phyloP scores from a whole-genome alignment of 2,797 vertebrate genomes.

The Limosa lapponica region DNA sequence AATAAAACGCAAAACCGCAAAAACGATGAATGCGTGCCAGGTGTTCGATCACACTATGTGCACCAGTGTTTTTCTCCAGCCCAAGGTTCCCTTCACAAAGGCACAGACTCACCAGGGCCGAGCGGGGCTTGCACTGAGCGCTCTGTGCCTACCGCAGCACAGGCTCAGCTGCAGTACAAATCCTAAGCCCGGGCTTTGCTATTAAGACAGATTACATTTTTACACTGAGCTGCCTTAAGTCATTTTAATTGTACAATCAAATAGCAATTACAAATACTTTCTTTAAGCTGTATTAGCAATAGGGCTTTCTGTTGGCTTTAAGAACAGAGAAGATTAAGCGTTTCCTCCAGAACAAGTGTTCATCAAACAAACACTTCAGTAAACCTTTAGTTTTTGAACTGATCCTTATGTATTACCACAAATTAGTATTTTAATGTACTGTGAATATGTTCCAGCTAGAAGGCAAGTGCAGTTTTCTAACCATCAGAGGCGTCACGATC shows the following conservation, averaged over 20 bases:
- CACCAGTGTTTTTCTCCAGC: fast-evolving
- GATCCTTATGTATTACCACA: neutral
- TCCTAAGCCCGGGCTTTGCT: neutral
- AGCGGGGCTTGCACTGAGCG: fast-evolving
- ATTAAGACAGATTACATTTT: neutral
- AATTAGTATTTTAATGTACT: neutral
- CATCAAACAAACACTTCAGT: neutral
- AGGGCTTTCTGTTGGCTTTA: neutral
- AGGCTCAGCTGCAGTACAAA: neutral
- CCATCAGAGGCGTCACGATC: neutral
- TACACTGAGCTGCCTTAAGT: neutral
- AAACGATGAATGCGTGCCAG: fast-evolving
- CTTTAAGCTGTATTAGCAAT: neutral
- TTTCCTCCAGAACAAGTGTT: neutral
- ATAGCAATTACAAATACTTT: neutral
- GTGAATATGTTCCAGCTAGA: fast-evolving
- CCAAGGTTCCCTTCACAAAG: neutral
- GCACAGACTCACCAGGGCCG: fast-evolving
- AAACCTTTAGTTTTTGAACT: neutral
- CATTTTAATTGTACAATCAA: neutral
- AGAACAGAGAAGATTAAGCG: neutral
- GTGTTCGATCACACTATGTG: fast-evolving
- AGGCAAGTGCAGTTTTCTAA: neutral
- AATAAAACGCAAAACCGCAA: neutral
- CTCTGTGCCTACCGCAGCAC: fast-evolving